A percentile compares a stretch with the other conserved stretches of the same genome.
Conservation (phyloP, 2,113 vertebrate species). For the Eurystomus gularis region DNA sequence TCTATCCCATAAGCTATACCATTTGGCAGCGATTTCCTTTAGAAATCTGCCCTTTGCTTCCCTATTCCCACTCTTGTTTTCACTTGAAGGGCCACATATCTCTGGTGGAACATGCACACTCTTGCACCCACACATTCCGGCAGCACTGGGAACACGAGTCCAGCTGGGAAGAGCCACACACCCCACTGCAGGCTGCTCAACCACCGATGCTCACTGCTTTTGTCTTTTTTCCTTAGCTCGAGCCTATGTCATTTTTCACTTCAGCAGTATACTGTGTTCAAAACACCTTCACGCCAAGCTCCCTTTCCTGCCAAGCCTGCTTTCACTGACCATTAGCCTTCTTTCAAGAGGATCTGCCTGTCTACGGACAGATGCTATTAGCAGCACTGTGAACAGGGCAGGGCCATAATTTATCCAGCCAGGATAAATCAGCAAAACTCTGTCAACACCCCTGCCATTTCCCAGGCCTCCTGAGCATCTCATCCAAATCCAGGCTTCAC, state of each 20-base stretch:
- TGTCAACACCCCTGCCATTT: background rate
- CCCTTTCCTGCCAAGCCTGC: background rate
- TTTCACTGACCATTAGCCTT: background rate
- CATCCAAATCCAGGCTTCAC: background rate
- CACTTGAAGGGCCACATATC: fast-evolving
- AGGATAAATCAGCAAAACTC: background rate
- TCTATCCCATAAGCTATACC: background rate
- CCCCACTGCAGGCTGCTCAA: background rate
- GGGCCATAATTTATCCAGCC: background rate
- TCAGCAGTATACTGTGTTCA: background rate
- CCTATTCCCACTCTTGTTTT: background rate
- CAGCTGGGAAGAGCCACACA: background rate
- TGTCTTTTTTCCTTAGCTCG: background rate
- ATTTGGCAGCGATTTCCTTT: background rate
- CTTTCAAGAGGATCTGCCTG: background rate
- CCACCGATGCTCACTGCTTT: background rate
- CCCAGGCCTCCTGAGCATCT: background rate
- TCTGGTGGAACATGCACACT: background rate
- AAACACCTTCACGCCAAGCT: background rate
- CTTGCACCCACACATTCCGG: fast-evolving
- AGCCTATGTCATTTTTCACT: background rate
- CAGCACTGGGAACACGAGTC: background rate
- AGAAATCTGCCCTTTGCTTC: background rate
- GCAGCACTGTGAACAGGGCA: background rate
- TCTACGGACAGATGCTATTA: background rate